A percentile compares a stretch with the other conserved stretches of the same genome.
Evolutionary conservation across 2,113 vertebrate genomes (phyloP).

Genomic region (Myanophis thanlyinensis): DNA sequence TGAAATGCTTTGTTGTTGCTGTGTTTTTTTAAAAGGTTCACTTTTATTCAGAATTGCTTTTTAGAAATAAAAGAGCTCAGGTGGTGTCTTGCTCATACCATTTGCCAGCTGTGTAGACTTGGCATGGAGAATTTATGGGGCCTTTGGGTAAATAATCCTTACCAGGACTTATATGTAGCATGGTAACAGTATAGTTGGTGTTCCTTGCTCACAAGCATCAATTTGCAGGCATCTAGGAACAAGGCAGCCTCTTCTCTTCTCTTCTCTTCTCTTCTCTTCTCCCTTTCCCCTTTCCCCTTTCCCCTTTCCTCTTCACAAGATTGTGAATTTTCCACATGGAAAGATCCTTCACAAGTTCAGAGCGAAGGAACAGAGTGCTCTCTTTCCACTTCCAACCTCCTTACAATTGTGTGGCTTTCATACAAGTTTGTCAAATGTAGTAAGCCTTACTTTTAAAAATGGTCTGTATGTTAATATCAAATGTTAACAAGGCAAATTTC

Average conservation of each 20-base stretch:
- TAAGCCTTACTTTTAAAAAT: constrained; percentile 15
- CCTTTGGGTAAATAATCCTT: neutral
- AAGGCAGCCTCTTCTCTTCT: neutral
- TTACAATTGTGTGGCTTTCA: neutral
- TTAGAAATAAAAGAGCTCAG: neutral
- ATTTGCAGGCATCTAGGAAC: neutral
- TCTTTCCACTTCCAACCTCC: neutral
- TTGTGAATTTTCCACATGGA: neutral
- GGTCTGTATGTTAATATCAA: constrained; percentile 9
- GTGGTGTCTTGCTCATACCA: neutral
- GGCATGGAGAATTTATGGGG: neutral
- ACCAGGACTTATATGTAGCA: neutral
- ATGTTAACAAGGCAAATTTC: constrained; percentile 27
- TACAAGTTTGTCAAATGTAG: neutral
- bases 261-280: neutral
- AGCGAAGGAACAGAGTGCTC: neutral
- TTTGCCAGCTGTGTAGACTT: neutral
- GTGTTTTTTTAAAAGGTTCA: neutral
- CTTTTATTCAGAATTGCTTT: neutral
- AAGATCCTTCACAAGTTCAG: neutral
- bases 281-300: neutral
- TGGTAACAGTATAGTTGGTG: neutral
- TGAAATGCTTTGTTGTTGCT: neutral
- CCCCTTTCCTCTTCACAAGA: too few relatives aligned
- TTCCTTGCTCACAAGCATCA: neutral